These are phyloP conservation scores for Polymixis flavicincta DNA, from an alignment of 2,888 invertebrate species.

Conservation along the genomic window DNA sequence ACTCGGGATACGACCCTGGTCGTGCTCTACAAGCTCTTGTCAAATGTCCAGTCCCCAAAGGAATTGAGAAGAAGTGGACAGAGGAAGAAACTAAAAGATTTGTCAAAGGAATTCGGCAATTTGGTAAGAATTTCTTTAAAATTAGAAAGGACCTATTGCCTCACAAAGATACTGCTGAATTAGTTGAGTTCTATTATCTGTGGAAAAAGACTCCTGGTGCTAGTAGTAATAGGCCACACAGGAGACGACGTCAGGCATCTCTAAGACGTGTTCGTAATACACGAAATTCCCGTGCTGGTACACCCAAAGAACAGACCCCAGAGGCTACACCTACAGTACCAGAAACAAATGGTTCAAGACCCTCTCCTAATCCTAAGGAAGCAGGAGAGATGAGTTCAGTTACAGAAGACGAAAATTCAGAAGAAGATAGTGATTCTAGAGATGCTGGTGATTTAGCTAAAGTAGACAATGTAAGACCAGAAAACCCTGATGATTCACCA, in stretches of 20 bases:
- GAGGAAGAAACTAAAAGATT: slow-evolving; percentile 99
- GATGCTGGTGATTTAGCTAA: slow-evolving; percentile 95
- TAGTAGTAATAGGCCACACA: slow-evolving; percentile 98
- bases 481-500: slow-evolving; percentile 95
- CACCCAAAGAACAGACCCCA: slow-evolving; percentile 93
- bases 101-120: slow-evolving; percentile 99
- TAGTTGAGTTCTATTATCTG: slow-evolving; percentile 99
- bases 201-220: slow-evolving; percentile 99
- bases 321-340: slow-evolving; percentile 89
- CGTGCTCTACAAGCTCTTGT: slow-evolving; percentile 98
- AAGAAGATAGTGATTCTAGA: slow-evolving; percentile 98
- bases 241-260: slow-evolving; percentile 96
- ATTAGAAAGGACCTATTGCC: slow-evolving; percentile 99
- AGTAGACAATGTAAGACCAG: slow-evolving; percentile 95
- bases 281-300: slow-evolving; percentile 95
- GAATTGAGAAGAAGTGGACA: slow-evolving; percentile 99
- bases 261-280: slow-evolving; percentile 96
- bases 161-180: slow-evolving; percentile 98
- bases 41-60: slow-evolving; percentile 99
- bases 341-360: slow-evolving; percentile 90
- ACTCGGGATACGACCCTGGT: slow-evolving; percentile 98
- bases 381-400: slow-evolving; percentile 94
- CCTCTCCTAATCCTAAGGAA: slow-evolving; percentile 93
- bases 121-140: slow-evolving; percentile 99
- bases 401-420: slow-evolving; percentile 97